Conservation (phyloP, 2,113 vertebrate genomes). For the Dipodomys stephensi region DNA sequence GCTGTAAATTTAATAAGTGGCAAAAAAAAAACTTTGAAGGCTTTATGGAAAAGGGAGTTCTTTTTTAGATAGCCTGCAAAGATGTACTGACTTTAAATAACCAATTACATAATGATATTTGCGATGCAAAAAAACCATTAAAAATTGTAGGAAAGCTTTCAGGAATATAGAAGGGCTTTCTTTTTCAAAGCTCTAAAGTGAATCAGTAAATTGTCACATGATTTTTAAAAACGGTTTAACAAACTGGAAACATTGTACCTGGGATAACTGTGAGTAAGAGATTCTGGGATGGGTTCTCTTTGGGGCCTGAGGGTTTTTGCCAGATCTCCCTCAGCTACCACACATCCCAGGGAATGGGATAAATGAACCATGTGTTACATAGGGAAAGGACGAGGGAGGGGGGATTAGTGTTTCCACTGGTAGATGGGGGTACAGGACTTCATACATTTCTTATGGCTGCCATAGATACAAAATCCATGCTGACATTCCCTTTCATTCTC, state of each 20-base stretch:
- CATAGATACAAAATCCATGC: neutral
- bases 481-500: neutral
- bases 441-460: constrained; percentile 18
- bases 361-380: neutral
- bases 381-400: neutral
- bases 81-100: constrained; percentile 49
- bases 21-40: constrained; percentile 34
- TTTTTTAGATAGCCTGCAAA: constrained; percentile 48
- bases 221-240: neutral
- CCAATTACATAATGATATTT: constrained; percentile 31
- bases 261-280: neutral
- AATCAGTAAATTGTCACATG: constrained; percentile 20
- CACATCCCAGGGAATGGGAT: neutral
- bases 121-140: constrained; percentile 13
- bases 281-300: neutral
- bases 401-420: neutral
- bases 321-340: neutral
- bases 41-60: constrained; percentile 50
- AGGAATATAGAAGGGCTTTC: neutral
- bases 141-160: constrained; percentile 40
- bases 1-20: constrained; percentile 58
- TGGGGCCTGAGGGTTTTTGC: neutral
- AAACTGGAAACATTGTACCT: neutral
- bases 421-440: neutral
- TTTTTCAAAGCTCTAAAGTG: neutral